These are phyloP conservation scores for Metalampra italica DNA, from an alignment of 2,888 invertebrate genomes.

Conservation along the genomic window DNA sequence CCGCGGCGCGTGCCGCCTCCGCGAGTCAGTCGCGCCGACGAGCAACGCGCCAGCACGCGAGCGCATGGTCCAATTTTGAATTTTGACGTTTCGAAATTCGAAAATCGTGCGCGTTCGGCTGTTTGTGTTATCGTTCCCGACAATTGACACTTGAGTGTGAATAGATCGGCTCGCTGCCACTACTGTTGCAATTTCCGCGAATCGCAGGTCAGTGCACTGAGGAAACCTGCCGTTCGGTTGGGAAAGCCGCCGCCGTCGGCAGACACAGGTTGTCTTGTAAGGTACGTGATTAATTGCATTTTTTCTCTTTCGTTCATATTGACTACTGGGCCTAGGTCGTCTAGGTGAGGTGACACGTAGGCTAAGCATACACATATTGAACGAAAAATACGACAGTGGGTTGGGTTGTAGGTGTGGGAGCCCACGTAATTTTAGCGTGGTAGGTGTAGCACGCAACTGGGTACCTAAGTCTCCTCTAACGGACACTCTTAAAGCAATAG, in stretches of 20 bases:
- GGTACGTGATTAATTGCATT: slow-evolving; percentile 60
- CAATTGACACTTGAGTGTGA: slow-evolving; percentile 38
- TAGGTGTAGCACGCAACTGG: slow-evolving; percentile 63
- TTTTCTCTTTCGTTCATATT: slow-evolving; percentile 37
- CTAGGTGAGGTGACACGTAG: slow-evolving; percentile 62
- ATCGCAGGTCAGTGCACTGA: slow-evolving; percentile 27
- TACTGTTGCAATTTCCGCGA: slow-evolving; percentile 36
- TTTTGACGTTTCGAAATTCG: slow-evolving; percentile 61
- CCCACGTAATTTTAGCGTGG: slow-evolving; percentile 65
- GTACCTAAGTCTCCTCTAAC: slow-evolving; percentile 50
- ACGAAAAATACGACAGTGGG: slow-evolving; percentile 64
- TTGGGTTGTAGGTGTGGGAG: slow-evolving; percentile 66
- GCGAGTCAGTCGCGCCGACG: slow-evolving; percentile 67
- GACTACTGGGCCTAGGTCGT: slow-evolving; percentile 36
- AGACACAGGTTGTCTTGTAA: slow-evolving; percentile 53
- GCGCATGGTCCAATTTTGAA: slow-evolving; percentile 47
- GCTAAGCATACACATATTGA: slow-evolving; percentile 49
- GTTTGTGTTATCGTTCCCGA: slow-evolving; percentile 36
- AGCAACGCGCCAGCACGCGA: slow-evolving; percentile 63
- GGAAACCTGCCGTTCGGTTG: slow-evolving; percentile 37
- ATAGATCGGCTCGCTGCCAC: slow-evolving; percentile 20
- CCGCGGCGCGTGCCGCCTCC: slow-evolving; percentile 69
- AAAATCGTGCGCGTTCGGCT: slow-evolving; percentile 46
- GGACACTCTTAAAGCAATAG: slow-evolving; percentile 33
- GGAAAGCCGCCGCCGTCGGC: slow-evolving; percentile 54